These are phyloP conservation scores for Ctenicera cuprea DNA, from an alignment of 2,888 invertebrate genomes.

Conservation along the genomic window DNA sequence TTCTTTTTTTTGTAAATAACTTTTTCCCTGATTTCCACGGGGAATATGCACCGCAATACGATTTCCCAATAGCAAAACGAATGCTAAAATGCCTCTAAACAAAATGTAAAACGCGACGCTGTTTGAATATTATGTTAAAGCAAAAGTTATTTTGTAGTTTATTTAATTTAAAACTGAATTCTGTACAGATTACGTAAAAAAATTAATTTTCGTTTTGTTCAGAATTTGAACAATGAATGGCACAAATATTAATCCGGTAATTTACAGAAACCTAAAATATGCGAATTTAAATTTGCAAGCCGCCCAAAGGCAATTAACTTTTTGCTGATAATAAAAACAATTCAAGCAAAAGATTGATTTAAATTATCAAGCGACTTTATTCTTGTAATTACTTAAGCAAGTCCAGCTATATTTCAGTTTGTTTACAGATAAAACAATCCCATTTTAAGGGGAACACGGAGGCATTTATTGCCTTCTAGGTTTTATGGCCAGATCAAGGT, in stretches of 20 bases:
- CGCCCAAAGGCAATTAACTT: too few relatives aligned
- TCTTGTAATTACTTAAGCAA: background rate
- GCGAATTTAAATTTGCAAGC: too few relatives aligned
- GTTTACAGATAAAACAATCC: conserved; percentile 24
- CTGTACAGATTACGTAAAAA: background rate
- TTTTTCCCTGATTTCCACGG: conserved; percentile 12
- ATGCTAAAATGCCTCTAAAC: background rate
- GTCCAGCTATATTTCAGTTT: conserved; percentile 15
- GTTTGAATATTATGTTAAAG: too few relatives aligned
- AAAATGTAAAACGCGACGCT: background rate
- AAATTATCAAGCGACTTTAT: too few relatives aligned
- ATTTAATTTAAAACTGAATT: background rate
- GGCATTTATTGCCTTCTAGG: conserved; percentile 30
- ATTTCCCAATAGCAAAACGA: conserved; percentile 8
- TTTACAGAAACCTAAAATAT: too few relatives aligned
- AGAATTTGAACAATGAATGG: too few relatives aligned
- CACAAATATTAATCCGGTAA: too few relatives aligned
- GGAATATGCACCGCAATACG: background rate
- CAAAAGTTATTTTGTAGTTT: too few relatives aligned
- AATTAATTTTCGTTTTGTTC: too few relatives aligned
- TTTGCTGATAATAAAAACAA: too few relatives aligned
- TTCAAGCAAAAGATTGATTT: too few relatives aligned
- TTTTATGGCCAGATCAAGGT: conserved; percentile 38
- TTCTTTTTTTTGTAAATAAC: conserved; percentile 9
- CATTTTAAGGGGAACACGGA: conserved; percentile 1